Base-by-base conservation (phyloP, 35 echinoderm and acorn worm species). In the Lytechinus variegatus region DNA sequence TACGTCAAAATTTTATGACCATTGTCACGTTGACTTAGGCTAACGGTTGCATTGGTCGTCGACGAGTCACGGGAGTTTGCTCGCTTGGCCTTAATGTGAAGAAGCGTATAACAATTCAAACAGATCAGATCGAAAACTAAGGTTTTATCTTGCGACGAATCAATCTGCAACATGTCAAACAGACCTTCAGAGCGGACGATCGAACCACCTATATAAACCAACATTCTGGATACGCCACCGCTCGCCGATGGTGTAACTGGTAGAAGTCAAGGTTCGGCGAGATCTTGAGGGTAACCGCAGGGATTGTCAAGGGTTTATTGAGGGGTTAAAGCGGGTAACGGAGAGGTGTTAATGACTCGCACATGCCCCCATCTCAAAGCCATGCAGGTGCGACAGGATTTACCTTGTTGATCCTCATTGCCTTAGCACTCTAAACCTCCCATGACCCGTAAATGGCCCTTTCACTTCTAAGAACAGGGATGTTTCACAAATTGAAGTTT, bases 331-430 rank as follows among this genome's bases (percentile, higher is more conserved):
- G 66, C 19, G 66, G 19, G n/a, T 79, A 79, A 79, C 66, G 24
- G 66, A 79, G 66, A 79, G 66, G 66, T 79, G 66, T 79, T 79
- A 79, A 79, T 79, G 66, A n/a, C 66, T 79, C 66, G 66, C 66
- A 79, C 66, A 79, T 79, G 66, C 66, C 66, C 66, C 21, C 19
- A 60, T 19, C 66, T 79, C 21, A 79, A 79, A 79, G 66, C 66
- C 66, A 79, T 24, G 66, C 66, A 79, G 66, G 66, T 79, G 66
- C 66, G 14, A 16, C 19, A 79, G 66, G 66, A n/a, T 79, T 79
- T 79, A 79, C 66, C 2, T 24, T 79, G 16, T n/a, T 79, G 66
- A 79, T 79, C 66, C 66, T 24, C 66, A 79, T 79, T 79, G 66
- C 66, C 66, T 79, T 79, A 79, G 14, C 66, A 79, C 66, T 79